Conservation (phyloP, 2,113 vertebrate species). For the Gambusia holbrooki region DNA sequence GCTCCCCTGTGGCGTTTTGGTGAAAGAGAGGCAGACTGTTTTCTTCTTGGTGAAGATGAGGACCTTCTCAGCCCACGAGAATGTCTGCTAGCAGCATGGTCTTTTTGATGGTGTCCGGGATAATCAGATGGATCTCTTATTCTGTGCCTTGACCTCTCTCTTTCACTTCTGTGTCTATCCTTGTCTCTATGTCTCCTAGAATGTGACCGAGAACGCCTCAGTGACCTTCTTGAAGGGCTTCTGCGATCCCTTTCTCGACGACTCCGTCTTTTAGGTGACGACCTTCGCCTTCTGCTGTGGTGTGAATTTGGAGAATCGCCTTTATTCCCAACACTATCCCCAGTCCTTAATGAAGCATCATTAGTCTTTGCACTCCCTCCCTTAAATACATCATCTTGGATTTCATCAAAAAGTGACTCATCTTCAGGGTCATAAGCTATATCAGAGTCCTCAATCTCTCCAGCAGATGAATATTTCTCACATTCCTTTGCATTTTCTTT, state of each 20-base stretch:
- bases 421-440: constrained; percentile 94
- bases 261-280: constrained; percentile 70
- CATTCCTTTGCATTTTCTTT: constrained; percentile 48
- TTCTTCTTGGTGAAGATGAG: constrained; percentile 65
- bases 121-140: constrained; percentile 62
- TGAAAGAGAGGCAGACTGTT: constrained; percentile 49
- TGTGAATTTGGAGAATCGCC: constrained; percentile 33
- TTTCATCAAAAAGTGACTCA: constrained; percentile 91
- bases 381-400: constrained; percentile 86
- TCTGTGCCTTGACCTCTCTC: constrained; percentile 68
- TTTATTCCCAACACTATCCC: constrained; percentile 33
- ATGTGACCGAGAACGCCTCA: constrained; percentile 62
- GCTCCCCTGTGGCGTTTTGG: constrained; percentile 37
- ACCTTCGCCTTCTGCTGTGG: constrained; percentile 60
- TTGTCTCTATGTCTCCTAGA: constrained; percentile 63
- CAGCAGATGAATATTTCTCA: constrained; percentile 70
- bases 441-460: constrained; percentile 80
- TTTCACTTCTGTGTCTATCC: constrained; percentile 71
- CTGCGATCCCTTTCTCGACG: constrained; percentile 61
- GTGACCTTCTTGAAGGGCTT: constrained; percentile 67
- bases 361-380: constrained; percentile 44
- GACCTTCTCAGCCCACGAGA: constrained; percentile 64
- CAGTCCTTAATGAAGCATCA: constrained; percentile 52
- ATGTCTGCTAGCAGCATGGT: constrained; percentile 45
- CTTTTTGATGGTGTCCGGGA: constrained; percentile 61